Evolutionary conservation across 2,888 invertebrate genomes (phyloP).

Genomic region (Apotomis betuletana): DNA sequence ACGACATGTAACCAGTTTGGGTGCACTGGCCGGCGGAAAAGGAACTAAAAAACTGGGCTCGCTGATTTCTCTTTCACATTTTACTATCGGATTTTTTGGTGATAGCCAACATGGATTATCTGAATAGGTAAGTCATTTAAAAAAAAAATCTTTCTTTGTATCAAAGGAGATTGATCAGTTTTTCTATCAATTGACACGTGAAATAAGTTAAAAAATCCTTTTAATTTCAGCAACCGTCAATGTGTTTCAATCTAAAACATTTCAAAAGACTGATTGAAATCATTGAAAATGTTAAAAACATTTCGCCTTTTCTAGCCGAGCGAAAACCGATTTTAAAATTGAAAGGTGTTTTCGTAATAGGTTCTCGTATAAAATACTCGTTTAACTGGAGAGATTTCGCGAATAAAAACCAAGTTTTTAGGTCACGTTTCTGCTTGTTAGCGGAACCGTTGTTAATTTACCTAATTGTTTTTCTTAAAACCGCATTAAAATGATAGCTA

Average conservation of each 20-base stretch:
- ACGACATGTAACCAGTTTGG: constrained; percentile 48
- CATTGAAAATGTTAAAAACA: background rate
- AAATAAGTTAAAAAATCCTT: too few relatives aligned
- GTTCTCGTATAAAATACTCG: constrained; percentile 12
- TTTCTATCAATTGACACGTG: too few relatives aligned
- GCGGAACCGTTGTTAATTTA: background rate
- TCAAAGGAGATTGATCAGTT: too few relatives aligned
- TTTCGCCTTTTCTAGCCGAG: background rate
- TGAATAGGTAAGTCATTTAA: constrained; percentile 42
- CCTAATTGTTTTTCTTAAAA: constrained; percentile 28
- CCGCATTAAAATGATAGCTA: constrained; percentile 5
- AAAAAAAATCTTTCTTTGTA: too few relatives aligned
- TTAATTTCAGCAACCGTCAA: too few relatives aligned
- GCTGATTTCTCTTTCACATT: constrained; percentile 49
- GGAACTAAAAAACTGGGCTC: constrained; percentile 47
- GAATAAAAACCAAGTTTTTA: constrained; percentile 18
- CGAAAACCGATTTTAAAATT: constrained; percentile 10
- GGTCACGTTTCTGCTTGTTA: constrained; percentile 31
- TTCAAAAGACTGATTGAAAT: background rate
- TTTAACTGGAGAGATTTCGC: constrained; percentile 15
- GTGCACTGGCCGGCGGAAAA: constrained; percentile 50
- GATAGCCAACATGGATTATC: constrained; percentile 45
- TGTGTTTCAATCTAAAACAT: background rate
- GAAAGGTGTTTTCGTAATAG: constrained; percentile 1
- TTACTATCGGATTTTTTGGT: constrained; percentile 46